Evolutionary conservation across 1,140 invertebrate species (phyloP).

Genomic region (Cotesia vestalis): DNA sequence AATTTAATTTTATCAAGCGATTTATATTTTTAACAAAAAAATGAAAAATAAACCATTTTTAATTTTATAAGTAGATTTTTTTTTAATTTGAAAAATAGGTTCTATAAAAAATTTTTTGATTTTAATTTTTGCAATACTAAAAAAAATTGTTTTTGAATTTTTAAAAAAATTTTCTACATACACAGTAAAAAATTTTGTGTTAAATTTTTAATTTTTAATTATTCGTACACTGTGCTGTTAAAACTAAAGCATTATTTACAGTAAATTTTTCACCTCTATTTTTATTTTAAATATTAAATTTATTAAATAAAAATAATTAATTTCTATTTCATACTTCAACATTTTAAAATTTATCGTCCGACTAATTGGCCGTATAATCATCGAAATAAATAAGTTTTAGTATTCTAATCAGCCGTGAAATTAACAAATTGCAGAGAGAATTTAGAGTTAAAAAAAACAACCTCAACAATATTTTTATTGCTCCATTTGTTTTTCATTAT

Average conservation of each 20-base stretch:
- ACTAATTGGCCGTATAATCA: conserved; percentile 37
- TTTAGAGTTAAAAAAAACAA: conserved; percentile 3
- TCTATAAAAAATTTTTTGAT: no score
- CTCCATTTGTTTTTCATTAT: conserved; percentile 10
- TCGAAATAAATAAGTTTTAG: conserved; percentile 44
- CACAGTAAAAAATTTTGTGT: no score
- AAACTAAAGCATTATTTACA: neutral
- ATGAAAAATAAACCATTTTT: no score
- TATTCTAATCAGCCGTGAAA: conserved; percentile 48
- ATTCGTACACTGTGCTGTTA: no score
- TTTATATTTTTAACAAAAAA: no score
- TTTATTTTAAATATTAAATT: neutral
- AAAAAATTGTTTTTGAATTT: no score
- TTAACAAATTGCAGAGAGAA: conserved; percentile 40
- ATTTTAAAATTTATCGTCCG: conserved; percentile 27
- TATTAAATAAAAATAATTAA: neutral
- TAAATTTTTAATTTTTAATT: no score
- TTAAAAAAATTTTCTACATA: no score
- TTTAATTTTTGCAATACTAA: no score
- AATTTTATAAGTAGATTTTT: no score
- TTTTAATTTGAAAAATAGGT: no score
- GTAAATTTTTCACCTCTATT: neutral
- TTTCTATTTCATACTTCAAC: neutral
- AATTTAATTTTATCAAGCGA: no score
- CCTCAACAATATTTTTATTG: neutral